Evolutionary conservation across 2,888 invertebrate species (phyloP).

Genomic region (Miltochrista miniata): DNA sequence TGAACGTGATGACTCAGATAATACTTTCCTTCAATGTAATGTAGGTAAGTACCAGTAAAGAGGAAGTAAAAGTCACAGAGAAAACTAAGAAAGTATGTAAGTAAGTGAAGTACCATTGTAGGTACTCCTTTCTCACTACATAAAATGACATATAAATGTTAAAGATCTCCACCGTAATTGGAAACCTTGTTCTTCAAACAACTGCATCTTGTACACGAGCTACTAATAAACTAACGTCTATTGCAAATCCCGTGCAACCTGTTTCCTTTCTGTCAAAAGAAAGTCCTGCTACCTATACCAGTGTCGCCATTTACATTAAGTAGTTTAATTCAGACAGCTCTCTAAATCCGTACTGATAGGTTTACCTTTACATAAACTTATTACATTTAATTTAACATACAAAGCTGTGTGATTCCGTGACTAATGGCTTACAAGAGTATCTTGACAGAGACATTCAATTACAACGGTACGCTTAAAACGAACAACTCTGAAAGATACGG

Average conservation of each 20-base stretch:
- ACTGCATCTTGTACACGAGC: too few relatives aligned
- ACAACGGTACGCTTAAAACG: conserved; percentile 44
- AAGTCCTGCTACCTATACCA: neutral
- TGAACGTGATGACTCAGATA: too few relatives aligned
- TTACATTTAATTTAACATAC: conserved; percentile 60
- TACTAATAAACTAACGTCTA: neutral
- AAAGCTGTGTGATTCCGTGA: conserved; percentile 64
- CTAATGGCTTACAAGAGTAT: conserved; percentile 66
- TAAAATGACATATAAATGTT: too few relatives aligned
- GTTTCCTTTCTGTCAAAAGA: neutral
- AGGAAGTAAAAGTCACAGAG: too few relatives aligned
- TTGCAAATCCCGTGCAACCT: neutral
- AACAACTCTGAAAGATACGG: conserved; percentile 33
- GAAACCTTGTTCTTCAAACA: too few relatives aligned
- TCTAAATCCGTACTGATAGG: conserved; percentile 41
- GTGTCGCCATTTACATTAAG: conserved; percentile 22
- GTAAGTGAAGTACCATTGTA: too few relatives aligned
- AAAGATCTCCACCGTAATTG: too few relatives aligned
- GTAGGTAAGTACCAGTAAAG: too few relatives aligned
- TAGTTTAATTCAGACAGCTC: conserved; percentile 19
- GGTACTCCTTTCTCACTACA: too few relatives aligned
- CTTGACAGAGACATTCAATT: conserved; percentile 67
- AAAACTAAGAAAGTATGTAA: too few relatives aligned
- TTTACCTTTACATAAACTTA: conserved; percentile 55
- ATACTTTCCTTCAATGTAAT: too few relatives aligned